These are phyloP conservation scores for Pomacea canaliculata DNA, from an alignment of 2,888 invertebrate species.

Conservation along the genomic window DNA sequence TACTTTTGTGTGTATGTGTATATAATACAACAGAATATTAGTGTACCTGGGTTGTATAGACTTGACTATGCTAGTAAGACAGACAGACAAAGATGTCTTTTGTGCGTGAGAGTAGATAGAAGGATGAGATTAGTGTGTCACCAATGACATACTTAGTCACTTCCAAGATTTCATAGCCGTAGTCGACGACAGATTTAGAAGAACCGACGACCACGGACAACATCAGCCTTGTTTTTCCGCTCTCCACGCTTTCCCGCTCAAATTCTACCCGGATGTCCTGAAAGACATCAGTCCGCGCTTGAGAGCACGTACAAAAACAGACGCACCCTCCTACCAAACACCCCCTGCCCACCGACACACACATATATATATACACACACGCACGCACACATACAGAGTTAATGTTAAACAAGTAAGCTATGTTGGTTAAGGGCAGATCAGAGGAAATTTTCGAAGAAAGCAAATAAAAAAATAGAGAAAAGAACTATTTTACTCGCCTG, in stretches of 20 bases:
- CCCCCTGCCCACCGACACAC: not conserved
- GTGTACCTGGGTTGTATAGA: too few relatives aligned
- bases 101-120: too few relatives aligned
- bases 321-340: not conserved
- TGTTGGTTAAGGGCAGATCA: too few relatives aligned
- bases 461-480: too few relatives aligned
- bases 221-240: not conserved
- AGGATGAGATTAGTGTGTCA: too few relatives aligned
- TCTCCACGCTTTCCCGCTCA: not conserved
- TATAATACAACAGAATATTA: too few relatives aligned
- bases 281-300: not conserved
- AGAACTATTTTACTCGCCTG: too few relatives aligned
- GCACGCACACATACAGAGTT: not conserved
- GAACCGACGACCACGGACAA: not conserved
- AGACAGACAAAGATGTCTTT: too few relatives aligned
- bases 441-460: too few relatives aligned
- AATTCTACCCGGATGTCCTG: not conserved
- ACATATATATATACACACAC: constrained; percentile 2
- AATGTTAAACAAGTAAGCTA: too few relatives aligned
- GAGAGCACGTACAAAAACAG: not conserved
- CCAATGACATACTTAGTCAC: not conserved
- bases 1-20: too few relatives aligned
- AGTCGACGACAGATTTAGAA: not conserved
- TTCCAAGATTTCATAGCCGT: not conserved
- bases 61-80: too few relatives aligned